Conservation (phyloP, 2,888 invertebrate species). For the Callimorpha dominula region DNA sequence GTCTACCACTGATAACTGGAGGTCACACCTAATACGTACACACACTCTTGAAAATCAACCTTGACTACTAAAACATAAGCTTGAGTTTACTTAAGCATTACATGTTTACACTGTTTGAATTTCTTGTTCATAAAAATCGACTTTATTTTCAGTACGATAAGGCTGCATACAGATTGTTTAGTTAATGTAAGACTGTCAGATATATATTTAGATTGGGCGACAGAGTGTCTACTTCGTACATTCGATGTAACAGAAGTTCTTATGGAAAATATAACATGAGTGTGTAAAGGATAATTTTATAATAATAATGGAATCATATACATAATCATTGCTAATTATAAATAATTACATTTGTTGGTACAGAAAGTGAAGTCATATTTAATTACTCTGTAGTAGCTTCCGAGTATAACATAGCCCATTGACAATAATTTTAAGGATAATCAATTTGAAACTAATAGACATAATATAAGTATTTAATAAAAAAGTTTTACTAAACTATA, state of each 20-base stretch:
- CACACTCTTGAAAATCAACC: slow-evolving; percentile 36
- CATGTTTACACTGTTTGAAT: neutral
- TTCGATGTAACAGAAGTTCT: slow-evolving; percentile 9
- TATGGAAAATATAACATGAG: slow-evolving; percentile 9
- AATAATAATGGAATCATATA: neutral
- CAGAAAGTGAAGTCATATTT: too few relatives aligned
- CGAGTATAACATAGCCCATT: neutral
- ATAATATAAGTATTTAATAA: too few relatives aligned
- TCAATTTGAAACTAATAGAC: neutral
- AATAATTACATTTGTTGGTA: too few relatives aligned
- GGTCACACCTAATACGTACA: slow-evolving; percentile 44
- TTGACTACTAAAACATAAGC: slow-evolving; percentile 30
- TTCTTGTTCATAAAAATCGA: neutral
- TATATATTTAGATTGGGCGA: slow-evolving; percentile 61
- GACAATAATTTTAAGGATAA: neutral
- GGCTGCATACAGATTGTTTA: slow-evolving; percentile 3
- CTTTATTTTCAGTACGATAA: neutral
- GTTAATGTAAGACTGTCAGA: slow-evolving; percentile 40
- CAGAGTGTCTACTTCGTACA: slow-evolving; percentile 50
- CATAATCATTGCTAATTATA: too few relatives aligned
- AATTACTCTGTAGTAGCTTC: too few relatives aligned
- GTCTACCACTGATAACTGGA: slow-evolving; percentile 47
- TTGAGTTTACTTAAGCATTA: slow-evolving; percentile 13
- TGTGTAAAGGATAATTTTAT: neutral
- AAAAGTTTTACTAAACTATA: too few relatives aligned